Evolutionary conservation across 1,140 invertebrate genomes (phyloP), one percentile per base, ranked within the genome.

Genomic region (Neotoxoptera formosana): DNA sequence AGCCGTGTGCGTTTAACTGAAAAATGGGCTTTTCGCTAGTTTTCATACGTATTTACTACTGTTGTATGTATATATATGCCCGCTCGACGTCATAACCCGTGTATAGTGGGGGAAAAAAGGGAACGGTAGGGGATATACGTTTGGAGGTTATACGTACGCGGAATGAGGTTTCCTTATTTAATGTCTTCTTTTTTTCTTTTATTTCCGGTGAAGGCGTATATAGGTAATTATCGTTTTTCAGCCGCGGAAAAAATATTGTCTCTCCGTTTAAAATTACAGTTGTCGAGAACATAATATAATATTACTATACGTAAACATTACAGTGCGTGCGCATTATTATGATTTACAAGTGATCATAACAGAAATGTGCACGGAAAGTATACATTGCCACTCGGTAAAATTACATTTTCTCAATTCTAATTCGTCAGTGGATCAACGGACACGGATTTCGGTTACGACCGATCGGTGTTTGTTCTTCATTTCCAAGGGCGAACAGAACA

Each of bases 1-100:
- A 88, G 86, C 30, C n/a, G 86, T 53, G 87, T 53, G 87, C 87
- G n/a, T 53, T 89, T 89, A 89, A 36, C 87, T 53, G 87, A 53
- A 53, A 89, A 89, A 89, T 89, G 87, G 34, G 87, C 48, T 89
- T 89, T 89, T 51, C 30, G 6, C 86, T 48, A 34, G 47, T 88
- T 51, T 51, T 34, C n/a, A 51, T 51, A 51, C n/a, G n/a, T 51
- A 47, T n/a, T 20, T 83, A 48, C n/a, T 21, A 36, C 36, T 41
- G 25, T 25, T 67, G 30, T 67, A 56, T 56, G 30, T 67, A 30
- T n/a, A 30, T n/a, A 86, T 30, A 47, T 30, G 0, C 45, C 51
- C n/a, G 45, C 7, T 1, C 7, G 47, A 36, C 25, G 86, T 51
- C 86, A 51, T 88, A 88, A 51, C 25, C 25, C 25, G 20, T 84